A percentile compares a stretch with the other conserved stretches of the same genome.
phyloP scores from a whole-genome alignment of 2,797 vertebrate genomes.

The Melanotaenia pygmaea region DNA sequence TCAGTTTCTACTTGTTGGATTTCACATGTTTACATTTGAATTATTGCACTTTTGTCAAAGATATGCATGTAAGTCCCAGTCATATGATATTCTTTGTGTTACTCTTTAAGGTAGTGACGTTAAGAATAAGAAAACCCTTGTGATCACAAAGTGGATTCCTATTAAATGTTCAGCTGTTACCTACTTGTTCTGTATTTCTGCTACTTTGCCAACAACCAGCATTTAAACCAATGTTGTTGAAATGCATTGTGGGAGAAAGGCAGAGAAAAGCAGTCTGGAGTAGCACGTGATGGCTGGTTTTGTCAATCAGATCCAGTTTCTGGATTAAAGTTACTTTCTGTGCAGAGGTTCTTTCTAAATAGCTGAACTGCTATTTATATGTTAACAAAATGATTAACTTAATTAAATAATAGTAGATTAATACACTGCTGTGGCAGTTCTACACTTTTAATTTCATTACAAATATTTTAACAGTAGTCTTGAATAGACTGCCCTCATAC shows the following conservation, averaged over 20 bases:
- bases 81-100: constrained; percentile 7
- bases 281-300: constrained; percentile 20
- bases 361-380: constrained; percentile 51
- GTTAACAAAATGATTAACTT: constrained; percentile 50
- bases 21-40: constrained; percentile 37
- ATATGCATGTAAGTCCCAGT: constrained; percentile 32
- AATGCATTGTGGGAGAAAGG: neutral
- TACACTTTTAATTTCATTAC: constrained; percentile 35
- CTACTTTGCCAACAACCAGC: neutral
- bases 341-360: constrained; percentile 34
- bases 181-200: constrained; percentile 11
- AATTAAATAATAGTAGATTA: constrained; percentile 51
- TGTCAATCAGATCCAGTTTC: constrained; percentile 15
- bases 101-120: constrained; percentile 12
- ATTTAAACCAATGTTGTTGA: constrained; percentile 14
- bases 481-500: constrained; percentile 29
- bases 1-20: neutral
- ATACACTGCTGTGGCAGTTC: constrained; percentile 33
- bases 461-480: constrained; percentile 37
- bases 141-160: neutral
- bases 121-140: constrained; percentile 4
- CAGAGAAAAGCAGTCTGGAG: constrained; percentile 18
- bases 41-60: constrained; percentile 64
- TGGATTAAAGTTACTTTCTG: constrained; percentile 44
- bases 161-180: constrained; percentile 12